Base-by-base conservation (phyloP, 2,113 vertebrate genomes). In the Hassar affinis region DNA sequence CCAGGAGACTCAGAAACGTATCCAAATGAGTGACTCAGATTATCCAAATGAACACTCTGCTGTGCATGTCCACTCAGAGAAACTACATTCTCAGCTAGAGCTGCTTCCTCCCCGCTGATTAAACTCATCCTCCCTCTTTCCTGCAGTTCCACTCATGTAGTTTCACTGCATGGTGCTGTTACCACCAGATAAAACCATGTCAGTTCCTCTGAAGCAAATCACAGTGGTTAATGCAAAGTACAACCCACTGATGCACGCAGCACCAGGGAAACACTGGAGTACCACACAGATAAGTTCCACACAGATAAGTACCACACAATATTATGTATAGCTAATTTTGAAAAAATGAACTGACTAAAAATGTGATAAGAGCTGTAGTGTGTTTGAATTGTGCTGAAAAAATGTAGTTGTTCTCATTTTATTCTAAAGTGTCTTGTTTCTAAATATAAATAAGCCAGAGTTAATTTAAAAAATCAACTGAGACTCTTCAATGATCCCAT, bases 91-190 rank as follows among this genome's bases (percentile, higher is more conserved):
- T 66, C 47, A 59, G 57, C 47, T 5, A 17, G 57, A 83, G 30
- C 56, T 52, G 47, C 72, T 62, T 77, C 72, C 33, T 77, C 30
- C 71, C 56, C 20, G 47, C 74, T 54, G 59, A 66, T 74, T 52
- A 66, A 83, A 52, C 59, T 47, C 2, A 49, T 74, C 33, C 33
- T 77, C 54, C 14, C 59, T 54, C 47, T 49, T 77, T 49, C 59
- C 59, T 66, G 59, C 72, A 62, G 72, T 83, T 76, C 47, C 33
- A 20, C 33, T 51, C 45, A 30, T 66, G 45, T 17, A 77, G 57
- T 83, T 45, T 76, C 81, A 47, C 71, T 75, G 56, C 56, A 62
- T 83, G 57, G 20, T 83, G 45, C 45, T 66, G 57, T 56, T 83
- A 77, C 49, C 6, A 77, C 22, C 49, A 77, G 27, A 77, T 35